phyloP scores from a whole-genome alignment of 2,113 vertebrate genomes.

The Cettia cetti region DNA sequence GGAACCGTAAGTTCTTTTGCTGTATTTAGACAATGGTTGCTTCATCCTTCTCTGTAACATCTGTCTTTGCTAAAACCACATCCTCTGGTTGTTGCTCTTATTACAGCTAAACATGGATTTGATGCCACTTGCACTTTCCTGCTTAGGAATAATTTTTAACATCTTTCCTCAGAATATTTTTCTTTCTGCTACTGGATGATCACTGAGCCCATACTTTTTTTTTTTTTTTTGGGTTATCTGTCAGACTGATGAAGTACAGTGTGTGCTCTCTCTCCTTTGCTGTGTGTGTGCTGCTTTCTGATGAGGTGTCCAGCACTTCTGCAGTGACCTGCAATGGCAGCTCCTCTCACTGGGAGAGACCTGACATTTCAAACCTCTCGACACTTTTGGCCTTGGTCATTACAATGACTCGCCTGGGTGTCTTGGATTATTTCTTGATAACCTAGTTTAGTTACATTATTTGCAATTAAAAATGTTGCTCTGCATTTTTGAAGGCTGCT shows the following conservation, averaged over 20 bases:
- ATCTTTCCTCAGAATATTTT: not conserved
- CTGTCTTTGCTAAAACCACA: slow-evolving; percentile 61
- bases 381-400: not conserved
- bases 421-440: not conserved
- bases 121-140: not conserved
- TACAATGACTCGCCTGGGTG: rapidly evolving
- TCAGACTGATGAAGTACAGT: not conserved
- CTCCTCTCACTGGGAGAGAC: rapidly evolving
- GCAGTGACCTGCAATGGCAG: not conserved
- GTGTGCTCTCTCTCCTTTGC: not conserved
- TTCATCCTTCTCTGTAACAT: slow-evolving; percentile 13
- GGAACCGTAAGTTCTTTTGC: not conserved
- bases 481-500: not conserved
- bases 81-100: slow-evolving; percentile 22
- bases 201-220: not conserved
- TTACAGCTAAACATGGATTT: slow-evolving; percentile 36
- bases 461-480: not conserved
- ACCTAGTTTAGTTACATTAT: not conserved
- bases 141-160: slow-evolving; percentile 1
- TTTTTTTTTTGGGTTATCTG: not conserved
- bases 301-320: not conserved
- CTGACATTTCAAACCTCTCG: not conserved
- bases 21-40: slow-evolving; percentile 32
- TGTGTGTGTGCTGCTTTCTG: not conserved
- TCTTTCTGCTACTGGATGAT: not conserved